Evolutionary conservation across 2,888 invertebrate species (phyloP), one percentile per base, ranked within the genome.

Genomic region (Andricus quercusramuli): DNA sequence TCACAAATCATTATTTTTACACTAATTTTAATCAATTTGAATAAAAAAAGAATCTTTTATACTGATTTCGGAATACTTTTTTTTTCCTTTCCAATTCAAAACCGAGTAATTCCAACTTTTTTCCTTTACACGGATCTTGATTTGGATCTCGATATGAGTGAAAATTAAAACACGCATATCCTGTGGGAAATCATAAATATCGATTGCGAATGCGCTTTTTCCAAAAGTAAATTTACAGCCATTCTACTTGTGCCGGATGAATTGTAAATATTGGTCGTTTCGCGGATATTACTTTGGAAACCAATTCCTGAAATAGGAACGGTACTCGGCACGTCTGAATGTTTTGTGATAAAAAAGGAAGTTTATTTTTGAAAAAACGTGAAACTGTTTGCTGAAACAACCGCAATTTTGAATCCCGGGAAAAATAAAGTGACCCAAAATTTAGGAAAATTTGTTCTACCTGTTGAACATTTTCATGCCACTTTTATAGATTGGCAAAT

Each of bases 111-210:
- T 37, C 8, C 1, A 37, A 32, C 8, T 37, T 37, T 37, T 37
- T 37, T 1, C 6, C 9, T 37, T 37, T 8, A 9, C 37, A 37
- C 37, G 6, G 1, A 8, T 37, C 56, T 56, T 74, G n/a, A 32
- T 11, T 29, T 74, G 11, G 51, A 74, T 32, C 32, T n/a, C 32
- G 56, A 74, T 74, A 74, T 13, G 29, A 13, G 51, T 32, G 32
- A 56, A 74, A 74, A 4, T 32, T 56, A 29, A 56, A 74, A 74
- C 74, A 56, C n/a, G 74, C 74, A 74, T 74, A 56, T 74, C 56
- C 74, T 74, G n/a, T 29, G 74, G 56, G 68, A 56, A 74, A 74
- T 56, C 56, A 56, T 32, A 32, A 32, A 32, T 29, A 74, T 74
- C 74, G 74, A 56, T 74, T 74, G 11, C 56, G 51, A 32, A 29